Base-by-base conservation (phyloP, 30 jellyfish, hydroid and myxozoan genomes). In the Aurelia coerulea region DNA sequence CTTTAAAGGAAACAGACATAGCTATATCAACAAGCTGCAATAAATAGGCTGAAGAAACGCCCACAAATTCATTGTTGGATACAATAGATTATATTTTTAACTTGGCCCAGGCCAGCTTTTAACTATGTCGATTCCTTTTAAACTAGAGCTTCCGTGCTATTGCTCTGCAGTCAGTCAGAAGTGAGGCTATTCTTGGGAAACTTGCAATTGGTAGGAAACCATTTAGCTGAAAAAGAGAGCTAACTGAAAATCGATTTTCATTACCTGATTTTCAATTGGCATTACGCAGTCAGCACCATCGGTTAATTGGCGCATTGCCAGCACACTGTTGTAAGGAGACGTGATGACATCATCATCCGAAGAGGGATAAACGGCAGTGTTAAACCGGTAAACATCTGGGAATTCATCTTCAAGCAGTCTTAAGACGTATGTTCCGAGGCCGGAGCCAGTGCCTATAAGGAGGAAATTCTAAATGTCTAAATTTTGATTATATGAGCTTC, bases 291-390 rank as follows among this genome's bases (percentile, higher is more conserved):
- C 97, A 37, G 98, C 95, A 9, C 87, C 71, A 37, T 93, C 96
- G 4, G 98, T 93, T 68, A 93, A 77, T 60, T 88, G 95, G 32
- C 82, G 77, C 98, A 88, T 93, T n/a, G 98, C 98, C 34, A 93
- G 80, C 34, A 79, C 88, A 56, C 92, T 74, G 83, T 93, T 93
- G 79, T 93, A 93, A 23, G 98, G 98, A 17, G 98, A 93, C 37
- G 98, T 93, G 31, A 93, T 86, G 65, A 93, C 98, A 81, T 93
- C 98, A 53, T 93, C 98, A 69, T 88, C 97, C 37, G 54, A 88
- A 9, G 98, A 93, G 6, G 98, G 98, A 69, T 93, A 93, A 13
- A 93, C 98, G 8, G 93, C 97, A 23, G 94, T 79, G 65, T 75
- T 82, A 52, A 93, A 88, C 39, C 98, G 91, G 73, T 89, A 88